A percentile compares a stretch with the other conserved stretches of the same genome.
These are phyloP conservation scores for Callopanchax toddi DNA, from an alignment of 2,113 vertebrate genomes.

Conservation along the genomic window DNA sequence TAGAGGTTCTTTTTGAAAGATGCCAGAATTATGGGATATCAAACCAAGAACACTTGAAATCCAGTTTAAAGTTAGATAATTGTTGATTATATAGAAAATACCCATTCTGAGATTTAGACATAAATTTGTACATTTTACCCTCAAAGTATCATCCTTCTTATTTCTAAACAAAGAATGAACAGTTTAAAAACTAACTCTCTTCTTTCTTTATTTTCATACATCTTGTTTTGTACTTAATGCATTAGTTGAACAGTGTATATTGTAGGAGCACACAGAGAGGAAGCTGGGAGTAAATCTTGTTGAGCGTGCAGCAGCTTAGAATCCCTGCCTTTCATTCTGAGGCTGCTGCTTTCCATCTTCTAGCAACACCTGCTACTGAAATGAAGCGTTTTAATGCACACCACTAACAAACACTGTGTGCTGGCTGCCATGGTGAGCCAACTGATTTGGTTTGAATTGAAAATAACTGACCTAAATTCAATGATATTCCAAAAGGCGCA, in stretches of 20 bases:
- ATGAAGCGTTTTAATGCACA: constrained; percentile 48
- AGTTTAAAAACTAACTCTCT: constrained; percentile 2
- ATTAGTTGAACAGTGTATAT: constrained; percentile 6
- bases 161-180: background rate
- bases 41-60: constrained; percentile 24
- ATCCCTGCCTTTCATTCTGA: constrained; percentile 38
- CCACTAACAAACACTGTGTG: constrained; percentile 46
- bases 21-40: background rate
- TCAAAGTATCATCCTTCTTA: background rate
- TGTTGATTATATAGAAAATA: constrained; percentile 24
- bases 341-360: constrained; percentile 50
- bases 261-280: constrained; percentile 6
- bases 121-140: constrained; percentile 8
- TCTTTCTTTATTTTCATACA: background rate
- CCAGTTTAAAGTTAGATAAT: constrained; percentile 25
- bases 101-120: constrained; percentile 8
- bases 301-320: constrained; percentile 59
- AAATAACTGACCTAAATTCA: background rate
- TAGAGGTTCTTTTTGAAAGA: no score
- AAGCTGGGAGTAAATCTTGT: constrained; percentile 51
- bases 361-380: constrained; percentile 41
- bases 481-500: background rate
- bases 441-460: constrained; percentile 6
- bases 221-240: constrained; percentile 30
- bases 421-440: constrained; percentile 5